Percentiles rank a stretch among this genome's conserved stretches.
These are phyloP conservation scores for Helarctos malayanus DNA, from an alignment of 2,797 vertebrate species.

Conservation along the genomic window DNA sequence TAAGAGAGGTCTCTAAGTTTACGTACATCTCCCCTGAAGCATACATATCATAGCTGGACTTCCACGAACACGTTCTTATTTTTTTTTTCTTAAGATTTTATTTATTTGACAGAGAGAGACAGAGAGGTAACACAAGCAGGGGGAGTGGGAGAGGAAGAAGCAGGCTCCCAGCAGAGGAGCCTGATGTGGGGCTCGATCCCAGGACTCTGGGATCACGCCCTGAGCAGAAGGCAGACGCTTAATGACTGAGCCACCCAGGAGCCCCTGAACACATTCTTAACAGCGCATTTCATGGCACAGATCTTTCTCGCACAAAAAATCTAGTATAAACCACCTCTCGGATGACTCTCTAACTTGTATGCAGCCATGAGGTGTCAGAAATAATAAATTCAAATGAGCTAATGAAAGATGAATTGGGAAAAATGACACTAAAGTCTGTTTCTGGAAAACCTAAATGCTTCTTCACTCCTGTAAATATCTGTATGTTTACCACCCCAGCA, in stretches of 20 bases:
- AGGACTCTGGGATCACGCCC: too few relatives aligned
- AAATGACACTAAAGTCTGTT: not conserved
- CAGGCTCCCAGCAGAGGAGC: too few relatives aligned
- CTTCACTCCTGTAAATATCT: slow-evolving; percentile 56
- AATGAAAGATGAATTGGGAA: not conserved
- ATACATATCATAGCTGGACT: not conserved
- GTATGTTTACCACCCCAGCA: slow-evolving; percentile 20
- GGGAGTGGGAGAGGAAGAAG: too few relatives aligned
- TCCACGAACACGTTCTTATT: not conserved
- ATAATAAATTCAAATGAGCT: slow-evolving; percentile 20
- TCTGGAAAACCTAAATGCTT: slow-evolving; percentile 58
- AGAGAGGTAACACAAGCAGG: too few relatives aligned
- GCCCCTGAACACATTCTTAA: not conserved
- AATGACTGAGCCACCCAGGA: too few relatives aligned
- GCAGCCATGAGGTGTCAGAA: not conserved
- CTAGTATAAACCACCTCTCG: not conserved
- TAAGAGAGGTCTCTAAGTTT: not conserved
- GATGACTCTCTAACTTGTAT: not conserved
- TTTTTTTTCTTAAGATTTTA: too few relatives aligned
- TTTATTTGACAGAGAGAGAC: too few relatives aligned
- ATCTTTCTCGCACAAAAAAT: not conserved
- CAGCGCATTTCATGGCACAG: not conserved
- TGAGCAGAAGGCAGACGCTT: too few relatives aligned
- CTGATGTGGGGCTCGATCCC: too few relatives aligned
- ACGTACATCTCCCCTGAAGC: not conserved